A percentile compares a stretch with the other conserved stretches of the same genome.
Conservation (phyloP, 1,140 invertebrate species). For the Neodiprion lecontei region DNA sequence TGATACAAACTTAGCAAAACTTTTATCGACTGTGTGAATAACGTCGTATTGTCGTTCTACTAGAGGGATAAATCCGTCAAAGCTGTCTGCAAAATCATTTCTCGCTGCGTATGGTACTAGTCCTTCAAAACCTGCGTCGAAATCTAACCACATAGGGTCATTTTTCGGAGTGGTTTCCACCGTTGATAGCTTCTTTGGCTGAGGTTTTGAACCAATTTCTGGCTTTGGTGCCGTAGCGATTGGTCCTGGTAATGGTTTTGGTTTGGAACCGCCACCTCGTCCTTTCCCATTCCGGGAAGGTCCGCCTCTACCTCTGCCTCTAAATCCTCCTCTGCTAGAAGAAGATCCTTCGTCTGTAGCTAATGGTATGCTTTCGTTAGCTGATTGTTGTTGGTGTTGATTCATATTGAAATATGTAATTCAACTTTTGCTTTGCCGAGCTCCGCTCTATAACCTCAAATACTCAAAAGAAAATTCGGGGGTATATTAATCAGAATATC, state of each 20-base stretch:
- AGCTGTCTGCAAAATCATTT: background rate
- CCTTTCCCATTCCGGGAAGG: background rate
- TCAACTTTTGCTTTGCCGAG: no score
- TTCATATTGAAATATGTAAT: no score
- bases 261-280: background rate
- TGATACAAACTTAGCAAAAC: background rate
- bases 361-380: no score
- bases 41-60: background rate
- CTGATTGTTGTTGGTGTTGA: no score
- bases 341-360: no score
- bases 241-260: background rate
- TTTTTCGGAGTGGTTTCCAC: background rate
- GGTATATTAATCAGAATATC: no score
- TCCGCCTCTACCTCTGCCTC: no score
- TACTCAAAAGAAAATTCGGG: no score
- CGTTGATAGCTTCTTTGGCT: background rate
- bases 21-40: no score
- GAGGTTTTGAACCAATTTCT: background rate
- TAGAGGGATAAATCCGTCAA: background rate
- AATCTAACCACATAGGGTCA: background rate
- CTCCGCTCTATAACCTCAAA: no score
- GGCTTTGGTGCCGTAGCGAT: background rate
- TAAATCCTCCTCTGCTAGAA: no score
- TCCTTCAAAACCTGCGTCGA: background rate
- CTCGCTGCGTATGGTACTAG: background rate